Evolutionary conservation across 2,113 vertebrate species (phyloP).

Genomic region (Heterocephalus glaber): DNA sequence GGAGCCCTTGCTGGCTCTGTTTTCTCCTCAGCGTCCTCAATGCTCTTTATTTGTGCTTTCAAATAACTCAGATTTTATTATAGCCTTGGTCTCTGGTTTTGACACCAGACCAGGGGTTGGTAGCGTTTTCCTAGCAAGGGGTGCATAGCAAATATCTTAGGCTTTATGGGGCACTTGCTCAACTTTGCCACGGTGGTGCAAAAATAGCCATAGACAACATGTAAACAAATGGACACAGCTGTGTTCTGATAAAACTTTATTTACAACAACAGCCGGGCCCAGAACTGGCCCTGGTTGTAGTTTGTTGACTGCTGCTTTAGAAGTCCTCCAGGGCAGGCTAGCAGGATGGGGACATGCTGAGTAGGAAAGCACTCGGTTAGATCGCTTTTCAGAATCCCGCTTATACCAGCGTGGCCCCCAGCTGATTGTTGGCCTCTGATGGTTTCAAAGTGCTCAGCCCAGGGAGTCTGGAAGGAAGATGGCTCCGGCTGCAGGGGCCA

Average conservation of each 20-base stretch:
- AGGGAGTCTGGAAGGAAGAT: conserved; percentile 63
- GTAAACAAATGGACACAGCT: not conserved
- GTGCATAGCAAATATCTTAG: not conserved
- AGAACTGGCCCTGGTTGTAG: not conserved
- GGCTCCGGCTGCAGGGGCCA: conserved; percentile 15
- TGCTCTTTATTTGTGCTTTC: not conserved
- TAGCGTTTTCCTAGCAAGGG: not conserved
- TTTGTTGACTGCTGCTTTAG: not conserved
- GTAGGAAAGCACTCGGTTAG: not conserved
- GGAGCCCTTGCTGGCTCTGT: not conserved
- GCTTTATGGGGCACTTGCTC: not conserved
- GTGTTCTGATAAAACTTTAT: conserved; percentile 20
- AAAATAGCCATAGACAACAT: not conserved
- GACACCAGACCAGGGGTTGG: not conserved
- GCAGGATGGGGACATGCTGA: not conserved
- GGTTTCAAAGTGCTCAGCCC: conserved; percentile 70
- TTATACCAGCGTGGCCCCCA: conserved; percentile 61
- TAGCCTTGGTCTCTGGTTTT: not conserved
- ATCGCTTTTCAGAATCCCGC: not conserved
- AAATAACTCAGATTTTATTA: not conserved
- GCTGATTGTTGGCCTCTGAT: conserved; percentile 71
- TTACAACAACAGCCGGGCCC: not conserved
- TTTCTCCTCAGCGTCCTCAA: not conserved
- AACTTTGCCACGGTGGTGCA: not conserved
- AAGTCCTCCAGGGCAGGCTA: not conserved